Percentiles rank a stretch among this genome's conserved stretches.
Evolutionary conservation across 2,113 vertebrate genomes (phyloP).

Genomic region (Smithornis capensis): DNA sequence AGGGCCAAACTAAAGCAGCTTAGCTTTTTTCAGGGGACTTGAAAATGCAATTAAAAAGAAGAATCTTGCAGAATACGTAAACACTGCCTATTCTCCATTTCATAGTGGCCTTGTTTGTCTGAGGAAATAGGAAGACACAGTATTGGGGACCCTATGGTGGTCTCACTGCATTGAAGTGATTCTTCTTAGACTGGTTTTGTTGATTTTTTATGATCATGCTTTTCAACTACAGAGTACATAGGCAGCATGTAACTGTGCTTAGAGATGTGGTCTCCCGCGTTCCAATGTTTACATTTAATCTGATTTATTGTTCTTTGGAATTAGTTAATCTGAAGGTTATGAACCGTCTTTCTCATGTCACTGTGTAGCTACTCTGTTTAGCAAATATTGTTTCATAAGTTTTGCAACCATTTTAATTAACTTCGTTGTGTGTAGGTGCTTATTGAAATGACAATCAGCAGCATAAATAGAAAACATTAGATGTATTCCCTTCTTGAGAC

Average conservation of each 20-base stretch:
- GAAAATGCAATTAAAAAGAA: neutral
- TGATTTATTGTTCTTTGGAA: neutral
- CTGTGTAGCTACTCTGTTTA: neutral
- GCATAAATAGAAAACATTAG: neutral
- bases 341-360: neutral
- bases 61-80: neutral
- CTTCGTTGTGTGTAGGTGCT: neutral
- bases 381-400: neutral
- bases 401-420: neutral
- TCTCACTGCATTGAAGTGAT: neutral
- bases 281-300: neutral
- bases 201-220: neutral
- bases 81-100: neutral
- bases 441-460: neutral
- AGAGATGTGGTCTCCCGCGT: neutral
- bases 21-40: neutral
- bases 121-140: neutral
- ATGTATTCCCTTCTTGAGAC: neutral
- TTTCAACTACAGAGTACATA: neutral
- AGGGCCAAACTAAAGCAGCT: neutral
- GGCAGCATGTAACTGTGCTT: neutral
- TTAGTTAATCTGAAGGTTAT: neutral
- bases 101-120: neutral
- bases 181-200: neutral
- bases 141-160: neutral